Percentiles rank a stretch among this genome's conserved stretches.
These are phyloP conservation scores for Mormyrus proboscirostris DNA, from an alignment of 2,797 vertebrate genomes.

Conservation along the genomic window DNA sequence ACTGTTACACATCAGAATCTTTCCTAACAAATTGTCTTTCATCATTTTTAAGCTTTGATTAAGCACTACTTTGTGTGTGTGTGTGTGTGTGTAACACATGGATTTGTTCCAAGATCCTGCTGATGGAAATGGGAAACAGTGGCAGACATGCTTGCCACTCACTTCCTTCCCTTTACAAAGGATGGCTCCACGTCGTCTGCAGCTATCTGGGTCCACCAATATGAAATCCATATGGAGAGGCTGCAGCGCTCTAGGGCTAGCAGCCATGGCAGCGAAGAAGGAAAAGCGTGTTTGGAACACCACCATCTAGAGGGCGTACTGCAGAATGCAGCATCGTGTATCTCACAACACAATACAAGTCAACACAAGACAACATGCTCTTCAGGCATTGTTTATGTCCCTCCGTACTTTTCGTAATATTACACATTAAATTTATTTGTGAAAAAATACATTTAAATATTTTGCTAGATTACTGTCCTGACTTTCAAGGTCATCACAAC, in stretches of 20 bases:
- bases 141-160: constrained; percentile 49
- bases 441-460: background rate
- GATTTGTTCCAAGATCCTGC: constrained; percentile 37
- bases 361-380: background rate
- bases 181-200: constrained; percentile 71
- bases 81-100: constrained; percentile 29
- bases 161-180: constrained; percentile 29
- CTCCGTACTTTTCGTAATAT: background rate
- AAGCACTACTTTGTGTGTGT: background rate
- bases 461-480: background rate
- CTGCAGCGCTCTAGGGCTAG: constrained; percentile 24
- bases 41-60: constrained; percentile 24
- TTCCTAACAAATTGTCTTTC: constrained; percentile 29
- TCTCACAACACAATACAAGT: background rate
- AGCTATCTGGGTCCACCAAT: constrained; percentile 58
- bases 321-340: background rate
- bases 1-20: constrained; percentile 8
- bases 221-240: constrained; percentile 70
- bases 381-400: background rate
- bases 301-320: constrained; percentile 56
- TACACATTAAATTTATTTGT: background rate
- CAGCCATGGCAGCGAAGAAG: background rate
- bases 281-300: constrained; percentile 27
- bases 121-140: constrained; percentile 51
- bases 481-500: background rate